A percentile compares a stretch with the other conserved stretches of the same genome.
Evolutionary conservation across 1,140 invertebrate species (phyloP).

Genomic region (Phymorhynchus buccinoides): DNA sequence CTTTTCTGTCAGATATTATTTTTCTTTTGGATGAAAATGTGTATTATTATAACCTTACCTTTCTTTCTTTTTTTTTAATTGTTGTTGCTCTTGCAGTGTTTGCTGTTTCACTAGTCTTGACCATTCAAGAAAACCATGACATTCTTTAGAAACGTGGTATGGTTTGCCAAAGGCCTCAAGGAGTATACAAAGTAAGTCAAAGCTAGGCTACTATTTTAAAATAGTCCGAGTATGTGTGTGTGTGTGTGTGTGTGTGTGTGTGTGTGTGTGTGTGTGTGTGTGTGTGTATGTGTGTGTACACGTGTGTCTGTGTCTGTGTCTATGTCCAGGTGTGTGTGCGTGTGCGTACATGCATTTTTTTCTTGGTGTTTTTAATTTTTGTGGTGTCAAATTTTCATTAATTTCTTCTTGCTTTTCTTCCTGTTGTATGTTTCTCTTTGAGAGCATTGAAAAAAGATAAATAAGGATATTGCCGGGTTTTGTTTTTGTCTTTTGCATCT

Average conservation of each 20-base stretch:
- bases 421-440: no score
- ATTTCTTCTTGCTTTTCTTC: no score
- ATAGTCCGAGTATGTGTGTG: neutral
- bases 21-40: no score
- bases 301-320: neutral
- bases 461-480: no score
- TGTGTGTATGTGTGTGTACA: neutral
- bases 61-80: no score
- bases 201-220: neutral
- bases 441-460: no score
- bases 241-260: neutral
- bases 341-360: neutral
- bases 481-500: no score
- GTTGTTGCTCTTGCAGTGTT: no score
- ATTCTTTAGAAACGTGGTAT: conserved; percentile 70
- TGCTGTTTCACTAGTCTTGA: no score
- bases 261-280: neutral
- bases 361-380: neutral
- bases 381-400: no score
- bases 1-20: no score
- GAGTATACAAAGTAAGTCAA: conserved; percentile 73
- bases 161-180: conserved; percentile 71
- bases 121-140: conserved; percentile 66
- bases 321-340: neutral
- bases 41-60: no score